Percentiles rank a stretch among this genome's conserved stretches.
Conservation (phyloP, 2,113 vertebrate genomes). For the Laticauda colubrina region DNA sequence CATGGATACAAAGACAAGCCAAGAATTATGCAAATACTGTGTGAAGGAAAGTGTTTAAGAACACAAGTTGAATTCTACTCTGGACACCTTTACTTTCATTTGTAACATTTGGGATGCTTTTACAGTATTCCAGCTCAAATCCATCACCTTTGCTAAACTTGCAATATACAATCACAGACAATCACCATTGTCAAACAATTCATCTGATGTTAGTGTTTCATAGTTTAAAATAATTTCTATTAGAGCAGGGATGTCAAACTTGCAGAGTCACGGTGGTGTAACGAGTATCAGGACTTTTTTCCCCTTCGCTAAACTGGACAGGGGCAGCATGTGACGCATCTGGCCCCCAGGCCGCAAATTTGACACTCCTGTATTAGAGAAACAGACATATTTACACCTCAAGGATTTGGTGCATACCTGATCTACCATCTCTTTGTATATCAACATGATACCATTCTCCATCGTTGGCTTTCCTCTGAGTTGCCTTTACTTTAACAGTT, state of each 20-base stretch:
- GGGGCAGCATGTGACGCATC: too few relatives aligned
- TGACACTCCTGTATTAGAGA: background rate
- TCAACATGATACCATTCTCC: conserved; percentile 97
- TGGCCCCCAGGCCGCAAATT: too few relatives aligned
- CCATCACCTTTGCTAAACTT: background rate
- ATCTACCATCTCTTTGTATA: conserved; percentile 94
- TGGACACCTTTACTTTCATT: background rate
- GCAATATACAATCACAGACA: background rate
- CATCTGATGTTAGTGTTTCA: background rate
- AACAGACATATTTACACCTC: background rate
- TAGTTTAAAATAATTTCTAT: background rate
- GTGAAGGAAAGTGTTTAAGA: background rate
- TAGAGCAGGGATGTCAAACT: background rate
- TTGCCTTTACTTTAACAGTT: conserved; percentile 96
- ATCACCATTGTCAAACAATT: too few relatives aligned
- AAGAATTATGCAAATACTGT: background rate
- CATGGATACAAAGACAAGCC: background rate
- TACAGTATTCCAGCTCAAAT: background rate
- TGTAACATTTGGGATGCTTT: background rate
- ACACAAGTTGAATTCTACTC: background rate
- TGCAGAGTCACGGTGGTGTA: too few relatives aligned
- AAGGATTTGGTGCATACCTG: conserved; percentile 75
- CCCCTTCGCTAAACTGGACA: too few relatives aligned
- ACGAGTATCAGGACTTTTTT: too few relatives aligned
- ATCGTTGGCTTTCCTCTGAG: conserved; percentile 92